phyloP scores from a whole-genome alignment of 1,140 invertebrate genomes.

The Paraescarpia echinospica region DNA sequence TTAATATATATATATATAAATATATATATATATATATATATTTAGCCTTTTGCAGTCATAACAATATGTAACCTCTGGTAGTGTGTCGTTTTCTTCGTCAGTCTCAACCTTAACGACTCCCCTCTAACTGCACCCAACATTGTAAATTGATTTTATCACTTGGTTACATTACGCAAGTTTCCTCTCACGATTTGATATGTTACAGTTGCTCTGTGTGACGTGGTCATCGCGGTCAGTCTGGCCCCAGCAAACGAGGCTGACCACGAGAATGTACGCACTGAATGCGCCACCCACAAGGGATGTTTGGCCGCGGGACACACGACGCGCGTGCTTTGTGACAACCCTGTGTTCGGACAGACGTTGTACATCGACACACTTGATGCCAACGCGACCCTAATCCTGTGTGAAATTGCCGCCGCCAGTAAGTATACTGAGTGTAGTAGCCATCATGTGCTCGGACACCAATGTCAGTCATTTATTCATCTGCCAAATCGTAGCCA shows the following conservation, averaged over 20 bases:
- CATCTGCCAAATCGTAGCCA: not conserved
- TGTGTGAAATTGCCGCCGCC: not conserved
- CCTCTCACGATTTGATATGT: not conserved
- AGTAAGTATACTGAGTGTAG: too few relatives aligned
- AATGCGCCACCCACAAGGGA: not conserved
- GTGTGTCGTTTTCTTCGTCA: too few relatives aligned
- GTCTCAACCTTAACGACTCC: too few relatives aligned
- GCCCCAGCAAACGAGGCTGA: not conserved
- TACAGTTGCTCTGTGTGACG: not conserved
- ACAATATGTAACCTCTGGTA: too few relatives aligned
- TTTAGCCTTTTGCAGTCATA: too few relatives aligned
- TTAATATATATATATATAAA: too few relatives aligned
- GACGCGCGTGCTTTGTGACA: not conserved
- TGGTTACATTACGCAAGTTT: too few relatives aligned
- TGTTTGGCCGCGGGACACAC: not conserved
- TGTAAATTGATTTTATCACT: too few relatives aligned
- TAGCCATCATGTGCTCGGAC: not conserved
- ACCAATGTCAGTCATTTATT: not conserved
- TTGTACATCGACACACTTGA: not conserved
- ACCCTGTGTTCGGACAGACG: not conserved
- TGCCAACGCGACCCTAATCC: not conserved
- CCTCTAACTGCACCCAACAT: too few relatives aligned
- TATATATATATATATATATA: too few relatives aligned
- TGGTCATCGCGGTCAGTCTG: not conserved
- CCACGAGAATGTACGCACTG: not conserved